Conservation (phyloP, 2,797 vertebrate genomes). For the Pogoniulus pusillus region DNA sequence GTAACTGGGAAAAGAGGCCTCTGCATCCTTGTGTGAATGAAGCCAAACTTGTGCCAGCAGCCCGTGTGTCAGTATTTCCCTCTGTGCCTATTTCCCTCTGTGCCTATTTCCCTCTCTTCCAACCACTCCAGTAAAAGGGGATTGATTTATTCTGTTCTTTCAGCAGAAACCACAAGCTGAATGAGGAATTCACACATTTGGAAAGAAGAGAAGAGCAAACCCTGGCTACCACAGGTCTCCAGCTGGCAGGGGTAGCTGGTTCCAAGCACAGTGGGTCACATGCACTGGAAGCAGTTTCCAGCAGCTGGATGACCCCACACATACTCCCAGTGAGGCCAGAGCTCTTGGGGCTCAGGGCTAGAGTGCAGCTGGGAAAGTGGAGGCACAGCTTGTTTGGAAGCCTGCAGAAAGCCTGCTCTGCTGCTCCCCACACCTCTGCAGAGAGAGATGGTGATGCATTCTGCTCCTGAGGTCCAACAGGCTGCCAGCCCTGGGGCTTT, state of each 20-base stretch:
- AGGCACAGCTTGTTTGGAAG: conserved; percentile 50
- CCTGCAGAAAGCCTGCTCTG: conserved; percentile 45
- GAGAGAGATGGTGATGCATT: conserved; percentile 35
- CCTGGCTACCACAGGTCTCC: conserved; percentile 53
- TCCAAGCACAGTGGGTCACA: conserved; percentile 46
- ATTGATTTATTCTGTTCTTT: conserved; percentile 58
- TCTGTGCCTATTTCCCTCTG: background rate
- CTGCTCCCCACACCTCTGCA: background rate
- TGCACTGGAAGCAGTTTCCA: conserved; percentile 60
- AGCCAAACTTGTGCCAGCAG: background rate
- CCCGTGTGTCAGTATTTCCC: background rate
- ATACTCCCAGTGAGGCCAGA: conserved; percentile 39
- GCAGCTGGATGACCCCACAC: conserved; percentile 56
- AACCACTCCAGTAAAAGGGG: background rate
- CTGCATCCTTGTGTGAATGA: accelerated
- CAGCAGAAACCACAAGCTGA: conserved; percentile 61
- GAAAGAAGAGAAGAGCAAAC: conserved; percentile 64
- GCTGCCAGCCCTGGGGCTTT: conserved; percentile 37
- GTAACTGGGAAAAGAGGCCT: background rate
- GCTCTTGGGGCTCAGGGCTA: conserved; percentile 46
- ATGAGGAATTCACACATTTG: conserved; percentile 55
- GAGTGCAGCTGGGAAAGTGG: background rate
- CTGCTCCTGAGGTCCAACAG: conserved; percentile 3
- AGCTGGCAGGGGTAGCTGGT: background rate
- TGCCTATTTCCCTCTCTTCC: background rate